Base-by-base conservation (phyloP, 2,797 vertebrate genomes). In the Australoheros facetus region DNA sequence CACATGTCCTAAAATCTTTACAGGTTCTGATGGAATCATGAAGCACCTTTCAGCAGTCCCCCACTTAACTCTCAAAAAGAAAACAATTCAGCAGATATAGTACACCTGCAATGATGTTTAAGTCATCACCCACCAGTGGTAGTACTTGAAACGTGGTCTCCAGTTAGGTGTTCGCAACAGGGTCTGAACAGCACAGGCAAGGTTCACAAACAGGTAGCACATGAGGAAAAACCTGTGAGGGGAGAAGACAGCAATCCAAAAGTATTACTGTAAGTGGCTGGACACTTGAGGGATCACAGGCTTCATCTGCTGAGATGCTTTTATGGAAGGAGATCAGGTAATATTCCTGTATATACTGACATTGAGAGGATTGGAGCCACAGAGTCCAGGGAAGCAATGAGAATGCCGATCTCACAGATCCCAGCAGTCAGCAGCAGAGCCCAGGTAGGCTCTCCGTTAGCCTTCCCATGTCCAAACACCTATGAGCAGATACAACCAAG, bases 321-420 rank as follows among this genome's bases (percentile, higher is more conserved):
- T 59, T 14, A 80, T 76, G n/a, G 23, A 81, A 60, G 75, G 34
- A 77, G 16, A 56, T 3, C 5, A 17, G 53, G 32, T 26, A 66
- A 37, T 28, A 75, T 30, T 45, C 16, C 13, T 16, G 12, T 28
- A 76, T 53, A 71, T 75, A 91, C 97, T 93, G 90, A 99, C 98
- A 99, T 99, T 66, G 98, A 99, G 69, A 99, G 97, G 89, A 99
- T 99, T 0, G 98, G 98, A 14, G 98, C 98, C 85, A 99, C 98
- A 0, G 96, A 95, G 42, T 99, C 98, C 92, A 99, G 92, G 0
- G 98, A 99, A 71, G 98, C 98, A 8, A 99, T 99, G 85, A 99
- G 96, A 89, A 99, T 98, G 71, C 98, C 98, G 0, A 95, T 98
- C 90, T 99, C 98, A 83, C 98, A 99, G 93, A 99, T 99, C 45